These are phyloP conservation scores for Centropristis striata DNA, from an alignment of 2,113 vertebrate genomes.

Conservation along the genomic window DNA sequence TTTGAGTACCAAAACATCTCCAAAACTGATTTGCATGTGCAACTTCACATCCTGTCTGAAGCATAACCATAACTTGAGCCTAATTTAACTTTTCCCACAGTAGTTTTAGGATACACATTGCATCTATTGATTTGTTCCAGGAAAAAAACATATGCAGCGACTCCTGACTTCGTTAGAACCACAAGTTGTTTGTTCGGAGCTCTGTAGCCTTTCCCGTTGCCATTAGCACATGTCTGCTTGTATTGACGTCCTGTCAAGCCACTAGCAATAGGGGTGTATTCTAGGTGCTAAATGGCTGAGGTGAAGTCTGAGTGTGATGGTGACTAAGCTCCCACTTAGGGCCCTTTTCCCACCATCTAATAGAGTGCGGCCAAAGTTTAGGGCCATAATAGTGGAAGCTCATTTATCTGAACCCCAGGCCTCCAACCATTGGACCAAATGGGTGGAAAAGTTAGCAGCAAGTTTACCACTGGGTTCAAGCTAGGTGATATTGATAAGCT, in stretches of 20 bases:
- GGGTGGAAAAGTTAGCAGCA: not conserved
- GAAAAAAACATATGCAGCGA: not conserved
- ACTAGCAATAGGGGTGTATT: slow-evolving; percentile 35
- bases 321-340: slow-evolving; percentile 58
- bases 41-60: slow-evolving; percentile 12
- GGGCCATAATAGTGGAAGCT: slow-evolving; percentile 55
- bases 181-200: slow-evolving; percentile 38
- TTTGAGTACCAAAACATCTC: slow-evolving; percentile 24
- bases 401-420: slow-evolving; percentile 46
- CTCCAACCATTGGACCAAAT: slow-evolving; percentile 12
- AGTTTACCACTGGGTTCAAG: not conserved
- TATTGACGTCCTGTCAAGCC: slow-evolving; percentile 74
- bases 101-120: slow-evolving; percentile 15
- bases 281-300: slow-evolving; percentile 56
- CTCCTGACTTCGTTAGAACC: slow-evolving; percentile 12
- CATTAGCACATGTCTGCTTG: slow-evolving; percentile 68
- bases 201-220: slow-evolving; percentile 49
- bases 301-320: slow-evolving; percentile 48
- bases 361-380: slow-evolving; percentile 69
- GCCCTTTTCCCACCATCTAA: slow-evolving; percentile 63
- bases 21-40: slow-evolving; percentile 12
- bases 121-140: slow-evolving; percentile 44
- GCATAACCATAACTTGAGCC: not conserved
- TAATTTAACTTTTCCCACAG: slow-evolving; percentile 35
- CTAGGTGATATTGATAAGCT: not conserved